These are phyloP conservation scores for Cinclus cinclus DNA, from an alignment of 2,113 vertebrate genomes.

Conservation along the genomic window DNA sequence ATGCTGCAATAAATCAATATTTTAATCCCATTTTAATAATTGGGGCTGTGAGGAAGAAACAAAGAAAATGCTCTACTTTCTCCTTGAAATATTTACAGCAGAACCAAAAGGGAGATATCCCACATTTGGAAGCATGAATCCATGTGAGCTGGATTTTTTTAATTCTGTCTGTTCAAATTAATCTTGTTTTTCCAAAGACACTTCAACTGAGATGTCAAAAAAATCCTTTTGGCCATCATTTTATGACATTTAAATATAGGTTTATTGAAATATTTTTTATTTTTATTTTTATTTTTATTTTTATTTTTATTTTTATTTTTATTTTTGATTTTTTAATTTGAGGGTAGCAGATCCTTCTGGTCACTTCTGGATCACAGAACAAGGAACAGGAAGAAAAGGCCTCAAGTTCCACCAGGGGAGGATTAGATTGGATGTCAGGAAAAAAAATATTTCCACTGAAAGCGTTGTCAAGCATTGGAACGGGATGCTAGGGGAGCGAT, in stretches of 20 bases:
- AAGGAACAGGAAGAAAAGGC: background rate
- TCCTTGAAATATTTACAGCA: background rate
- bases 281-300: background rate
- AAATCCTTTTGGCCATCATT: background rate
- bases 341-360: no score
- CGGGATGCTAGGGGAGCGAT: background rate
- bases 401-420: background rate
- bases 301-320: background rate
- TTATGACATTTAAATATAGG: background rate
- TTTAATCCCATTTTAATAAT: background rate
- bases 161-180: background rate
- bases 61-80: background rate
- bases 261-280: background rate
- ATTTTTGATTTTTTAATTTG: background rate
- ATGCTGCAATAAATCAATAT: background rate
- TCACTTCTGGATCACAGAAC: background rate
- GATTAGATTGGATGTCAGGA: background rate
- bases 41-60: background rate
- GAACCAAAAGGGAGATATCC: background rate
- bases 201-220: background rate
- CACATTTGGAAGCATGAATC: background rate
- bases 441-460: background rate
- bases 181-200: background rate
- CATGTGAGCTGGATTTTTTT: fast-evolving
- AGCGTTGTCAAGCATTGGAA: fast-evolving